Evolutionary conservation across 2,113 vertebrate genomes (phyloP), one percentile per base, ranked within the genome.

Genomic region (Notarius lentiginosus): DNA sequence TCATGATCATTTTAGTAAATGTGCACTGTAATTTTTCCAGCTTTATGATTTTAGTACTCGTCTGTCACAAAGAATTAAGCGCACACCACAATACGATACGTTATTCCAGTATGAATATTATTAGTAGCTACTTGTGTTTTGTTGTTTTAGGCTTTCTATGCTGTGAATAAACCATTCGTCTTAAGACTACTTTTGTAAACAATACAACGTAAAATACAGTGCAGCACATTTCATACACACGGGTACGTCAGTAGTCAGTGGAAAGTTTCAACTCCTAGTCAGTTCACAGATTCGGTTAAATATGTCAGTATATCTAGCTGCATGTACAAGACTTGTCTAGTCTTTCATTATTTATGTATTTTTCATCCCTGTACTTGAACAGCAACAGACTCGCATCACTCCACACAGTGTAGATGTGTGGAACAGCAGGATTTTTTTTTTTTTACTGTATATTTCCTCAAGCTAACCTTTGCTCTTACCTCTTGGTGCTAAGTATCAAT

Each of bases 181-280:
- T 76, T 47, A 79, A 63, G 8, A 66, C 49, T 80, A 68, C 61
- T 51, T 65, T 58, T 83, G 89, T 86, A 89, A 88, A 88, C 89
- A 88, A 80, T 82, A 87, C 60, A 85, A 83, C 27, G 60, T 82
- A 55, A 77, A 76, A 87, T 85, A 82, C 72, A 83, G 83, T 83
- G 83, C 63, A 86, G 73, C 83, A 87, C 77, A 72, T 81, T 82
- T 56, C 66, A 82, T 87, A 79, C 75, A 89, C 80, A 87, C 83
- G 77, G 68, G 85, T 81, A 85, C 51, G 83, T 75, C 79, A 87
- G 58, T 82, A 84, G 76, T 87, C 76, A 87, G 58, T 76, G 63
- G 24, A 85, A 87, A 77, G 51, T 47, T 27, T 66, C 58, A 76
- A 66, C 30, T 17, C 79, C 27, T 47, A 20, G 11, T 56, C 72